Conservation (phyloP, 1,140 invertebrate genomes). For the Yoshiicerus persimilis region DNA sequence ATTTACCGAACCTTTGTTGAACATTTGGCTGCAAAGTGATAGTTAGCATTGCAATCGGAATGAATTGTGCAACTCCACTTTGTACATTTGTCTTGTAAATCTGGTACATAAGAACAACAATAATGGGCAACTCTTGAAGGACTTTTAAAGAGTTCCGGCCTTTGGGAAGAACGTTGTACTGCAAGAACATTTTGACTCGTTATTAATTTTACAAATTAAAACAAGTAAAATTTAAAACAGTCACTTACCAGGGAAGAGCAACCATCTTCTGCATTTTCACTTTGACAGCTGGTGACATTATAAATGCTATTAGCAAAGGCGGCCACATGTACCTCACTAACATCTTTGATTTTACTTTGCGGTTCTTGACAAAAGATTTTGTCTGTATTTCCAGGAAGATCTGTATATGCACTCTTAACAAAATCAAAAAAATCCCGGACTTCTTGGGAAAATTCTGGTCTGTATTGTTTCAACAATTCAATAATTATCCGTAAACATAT, state of each 20-base stretch:
- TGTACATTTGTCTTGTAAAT: conserved; percentile 93
- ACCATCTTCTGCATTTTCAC: conserved; percentile 77
- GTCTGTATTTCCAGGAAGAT: conserved; percentile 84
- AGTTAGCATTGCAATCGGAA: conserved; percentile 91
- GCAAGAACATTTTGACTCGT: not conserved
- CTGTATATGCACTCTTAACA: conserved; percentile 90
- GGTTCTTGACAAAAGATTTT: conserved; percentile 90
- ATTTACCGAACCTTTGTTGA: conserved; percentile 79
- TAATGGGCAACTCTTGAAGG: conserved; percentile 93
- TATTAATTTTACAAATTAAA: not conserved
- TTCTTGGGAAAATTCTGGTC: conserved; percentile 84
- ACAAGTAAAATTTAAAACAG: not conserved
- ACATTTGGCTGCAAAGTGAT: conserved; percentile 84
- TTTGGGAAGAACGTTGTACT: conserved; percentile 61
- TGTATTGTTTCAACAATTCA: conserved; percentile 92
- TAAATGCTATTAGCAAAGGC: conserved; percentile 79
- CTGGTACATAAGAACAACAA: conserved; percentile 97
- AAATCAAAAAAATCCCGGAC: conserved; percentile 90
- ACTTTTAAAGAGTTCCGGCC: conserved; percentile 91
- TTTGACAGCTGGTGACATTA: conserved; percentile 83
- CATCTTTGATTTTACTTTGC: conserved; percentile 79
- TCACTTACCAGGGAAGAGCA: conserved; percentile 67
- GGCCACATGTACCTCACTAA: conserved; percentile 85
- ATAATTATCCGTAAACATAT: conserved; percentile 94
- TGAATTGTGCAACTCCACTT: conserved; percentile 92